Percentiles rank a stretch among this genome's conserved stretches.
Evolutionary conservation across 1,140 invertebrate genomes (phyloP).

Genomic region (Bombyx mandarina): DNA sequence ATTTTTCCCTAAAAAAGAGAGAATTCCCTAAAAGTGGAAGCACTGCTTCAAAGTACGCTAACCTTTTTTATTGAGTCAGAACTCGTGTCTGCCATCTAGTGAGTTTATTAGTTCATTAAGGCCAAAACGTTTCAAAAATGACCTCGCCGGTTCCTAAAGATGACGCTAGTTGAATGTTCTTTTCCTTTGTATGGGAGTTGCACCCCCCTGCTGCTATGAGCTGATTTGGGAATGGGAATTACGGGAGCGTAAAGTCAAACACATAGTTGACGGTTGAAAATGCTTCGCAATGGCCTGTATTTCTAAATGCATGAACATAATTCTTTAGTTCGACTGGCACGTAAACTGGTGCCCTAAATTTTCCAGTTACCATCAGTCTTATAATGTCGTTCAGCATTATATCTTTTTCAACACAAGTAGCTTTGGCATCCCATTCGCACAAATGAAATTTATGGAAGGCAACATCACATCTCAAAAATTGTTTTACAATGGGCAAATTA

Average conservation of each 20-base stretch:
- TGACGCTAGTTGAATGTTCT: too few species aligned
- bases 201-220: too few species aligned
- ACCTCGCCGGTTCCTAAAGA: too few species aligned
- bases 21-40: too few species aligned
- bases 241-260: constrained; percentile 73
- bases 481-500: constrained; percentile 84
- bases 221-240: constrained; percentile 1
- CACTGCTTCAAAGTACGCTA: too few species aligned
- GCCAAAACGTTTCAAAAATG: too few species aligned
- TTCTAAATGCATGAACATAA: constrained; percentile 80
- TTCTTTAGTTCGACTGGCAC: constrained; percentile 79
- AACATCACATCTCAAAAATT: constrained; percentile 92
- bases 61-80: too few species aligned
- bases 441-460: constrained; percentile 91
- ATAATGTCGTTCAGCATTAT: constrained; percentile 85
- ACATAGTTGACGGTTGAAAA: constrained; percentile 80
- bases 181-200: too few species aligned
- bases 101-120: too few species aligned
- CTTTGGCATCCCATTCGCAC: constrained; percentile 81
- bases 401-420: constrained; percentile 63
- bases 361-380: constrained; percentile 77
- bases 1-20: too few species aligned
- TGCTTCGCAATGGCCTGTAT: constrained; percentile 76
- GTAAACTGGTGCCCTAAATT: constrained; percentile 80
- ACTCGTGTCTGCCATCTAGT: too few species aligned